phyloP scores from a whole-genome alignment of 2,797 vertebrate genomes.

The Hybognathus amarus region DNA sequence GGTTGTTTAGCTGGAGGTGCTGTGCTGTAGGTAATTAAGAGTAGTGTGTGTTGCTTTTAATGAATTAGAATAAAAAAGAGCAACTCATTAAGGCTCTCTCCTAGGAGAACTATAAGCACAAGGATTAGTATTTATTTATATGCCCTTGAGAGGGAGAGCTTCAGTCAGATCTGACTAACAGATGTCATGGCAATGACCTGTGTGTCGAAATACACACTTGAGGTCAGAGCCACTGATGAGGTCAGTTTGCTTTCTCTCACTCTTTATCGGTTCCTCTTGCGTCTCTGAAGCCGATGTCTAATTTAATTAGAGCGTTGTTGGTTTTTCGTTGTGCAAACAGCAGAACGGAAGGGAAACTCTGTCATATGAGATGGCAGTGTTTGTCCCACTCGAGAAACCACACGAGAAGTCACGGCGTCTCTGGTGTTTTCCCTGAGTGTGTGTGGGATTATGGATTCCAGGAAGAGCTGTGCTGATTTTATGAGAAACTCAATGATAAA shows the following conservation, averaged over 20 bases:
- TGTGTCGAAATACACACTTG: background rate
- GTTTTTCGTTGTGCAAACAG: constrained; percentile 58
- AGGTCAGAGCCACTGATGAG: constrained; percentile 28
- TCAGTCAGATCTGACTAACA: constrained; percentile 24
- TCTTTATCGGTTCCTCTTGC: constrained; percentile 17
- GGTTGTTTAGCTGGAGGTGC: constrained; percentile 53
- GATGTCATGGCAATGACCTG: constrained; percentile 16
- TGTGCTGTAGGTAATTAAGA: constrained; percentile 59
- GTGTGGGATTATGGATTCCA: constrained; percentile 29
- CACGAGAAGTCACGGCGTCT: constrained; percentile 13
- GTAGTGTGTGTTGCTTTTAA: constrained; percentile 44
- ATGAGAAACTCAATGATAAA: constrained; percentile 46
- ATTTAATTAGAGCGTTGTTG: constrained; percentile 57
- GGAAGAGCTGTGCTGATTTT: constrained; percentile 8
- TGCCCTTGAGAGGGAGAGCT: constrained; percentile 26
- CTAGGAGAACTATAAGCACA: constrained; percentile 40
- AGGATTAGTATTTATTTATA: constrained; percentile 42
- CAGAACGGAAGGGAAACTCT: constrained; percentile 25
- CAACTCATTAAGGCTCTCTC: constrained; percentile 56
- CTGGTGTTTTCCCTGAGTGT: constrained; percentile 26
- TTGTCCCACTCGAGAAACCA: constrained; percentile 42
- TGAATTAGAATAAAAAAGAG: constrained; percentile 53
- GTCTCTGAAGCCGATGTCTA: constrained; percentile 49
- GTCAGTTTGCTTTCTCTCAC: background rate
- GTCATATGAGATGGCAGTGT: constrained; percentile 42